Percentiles rank a stretch among this genome's conserved stretches.
phyloP scores from a whole-genome alignment of 2,797 vertebrate species.

The Hyperoplus lanceolatus region DNA sequence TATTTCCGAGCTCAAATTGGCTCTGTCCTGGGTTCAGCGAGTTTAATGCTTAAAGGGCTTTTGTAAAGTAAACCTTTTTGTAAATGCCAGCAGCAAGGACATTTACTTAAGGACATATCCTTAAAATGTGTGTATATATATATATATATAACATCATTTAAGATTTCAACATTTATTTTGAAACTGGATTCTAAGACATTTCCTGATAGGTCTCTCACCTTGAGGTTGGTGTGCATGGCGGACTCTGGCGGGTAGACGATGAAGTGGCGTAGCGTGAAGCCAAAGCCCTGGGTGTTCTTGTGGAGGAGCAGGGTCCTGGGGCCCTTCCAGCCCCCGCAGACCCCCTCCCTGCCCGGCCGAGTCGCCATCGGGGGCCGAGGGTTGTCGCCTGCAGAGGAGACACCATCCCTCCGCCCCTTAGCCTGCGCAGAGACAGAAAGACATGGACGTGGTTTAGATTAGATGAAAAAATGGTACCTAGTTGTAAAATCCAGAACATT shows the following conservation, averaged over 20 bases:
- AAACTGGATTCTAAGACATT: neutral
- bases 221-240: constrained; percentile 88
- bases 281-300: constrained; percentile 94
- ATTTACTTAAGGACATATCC: neutral
- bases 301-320: constrained; percentile 91
- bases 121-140: neutral
- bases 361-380: constrained; percentile 85
- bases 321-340: constrained; percentile 89
- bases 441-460: neutral
- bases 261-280: constrained; percentile 97
- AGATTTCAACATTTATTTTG: neutral
- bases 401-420: constrained; percentile 90
- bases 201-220: constrained; percentile 83
- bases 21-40: constrained; percentile 30
- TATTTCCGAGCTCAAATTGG: constrained; percentile 34
- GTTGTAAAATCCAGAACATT: neutral
- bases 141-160: neutral
- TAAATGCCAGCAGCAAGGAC: constrained; percentile 15
- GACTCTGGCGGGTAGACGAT: constrained; percentile 98
- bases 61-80: constrained; percentile 6
- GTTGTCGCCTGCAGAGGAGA: constrained; percentile 87
- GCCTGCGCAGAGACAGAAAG: constrained; percentile 74
- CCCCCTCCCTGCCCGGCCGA: constrained; percentile 81
- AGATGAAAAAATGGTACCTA: too few species aligned
- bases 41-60: constrained; percentile 27